These are phyloP conservation scores for Heliconius ismenius DNA, from an alignment of 2,888 invertebrate species.

Conservation along the genomic window DNA sequence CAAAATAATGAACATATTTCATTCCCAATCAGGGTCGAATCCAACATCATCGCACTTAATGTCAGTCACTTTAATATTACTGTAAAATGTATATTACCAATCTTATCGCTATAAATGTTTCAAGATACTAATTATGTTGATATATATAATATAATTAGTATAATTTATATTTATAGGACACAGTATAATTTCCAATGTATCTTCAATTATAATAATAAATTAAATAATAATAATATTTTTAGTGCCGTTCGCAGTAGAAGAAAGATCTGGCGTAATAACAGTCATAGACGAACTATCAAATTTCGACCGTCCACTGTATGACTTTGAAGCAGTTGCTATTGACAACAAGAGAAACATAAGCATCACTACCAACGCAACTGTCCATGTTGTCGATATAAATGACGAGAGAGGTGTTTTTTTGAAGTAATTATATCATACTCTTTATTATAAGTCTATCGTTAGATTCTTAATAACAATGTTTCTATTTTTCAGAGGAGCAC, in stretches of 20 bases:
- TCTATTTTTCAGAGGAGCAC: constrained; percentile 82
- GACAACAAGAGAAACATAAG: constrained; percentile 83
- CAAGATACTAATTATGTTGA: no score
- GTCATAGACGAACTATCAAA: constrained; percentile 89
- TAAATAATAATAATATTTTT: constrained; percentile 4
- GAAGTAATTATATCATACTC: constrained; percentile 67
- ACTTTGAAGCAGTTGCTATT: constrained; percentile 91
- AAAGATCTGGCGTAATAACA: constrained; percentile 92
- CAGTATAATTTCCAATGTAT: no score
- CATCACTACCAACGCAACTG: constrained; percentile 90
- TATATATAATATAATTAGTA: neutral
- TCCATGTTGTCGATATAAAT: constrained; percentile 90
- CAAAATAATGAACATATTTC: no score
- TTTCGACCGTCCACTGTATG: constrained; percentile 85
- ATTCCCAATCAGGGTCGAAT: no score
- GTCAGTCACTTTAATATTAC: no score
- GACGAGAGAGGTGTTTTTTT: constrained; percentile 86
- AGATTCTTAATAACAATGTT: constrained; percentile 45
- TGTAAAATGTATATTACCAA: neutral
- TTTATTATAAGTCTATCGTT: constrained; percentile 32
- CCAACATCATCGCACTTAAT: no score
- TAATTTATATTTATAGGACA: no score
- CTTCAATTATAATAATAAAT: no score
- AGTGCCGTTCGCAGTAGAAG: constrained; percentile 96
- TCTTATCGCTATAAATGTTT: no score